These are phyloP conservation scores for Rhamphomyia laevipes DNA, from an alignment of 2,888 invertebrate species.

Conservation along the genomic window DNA sequence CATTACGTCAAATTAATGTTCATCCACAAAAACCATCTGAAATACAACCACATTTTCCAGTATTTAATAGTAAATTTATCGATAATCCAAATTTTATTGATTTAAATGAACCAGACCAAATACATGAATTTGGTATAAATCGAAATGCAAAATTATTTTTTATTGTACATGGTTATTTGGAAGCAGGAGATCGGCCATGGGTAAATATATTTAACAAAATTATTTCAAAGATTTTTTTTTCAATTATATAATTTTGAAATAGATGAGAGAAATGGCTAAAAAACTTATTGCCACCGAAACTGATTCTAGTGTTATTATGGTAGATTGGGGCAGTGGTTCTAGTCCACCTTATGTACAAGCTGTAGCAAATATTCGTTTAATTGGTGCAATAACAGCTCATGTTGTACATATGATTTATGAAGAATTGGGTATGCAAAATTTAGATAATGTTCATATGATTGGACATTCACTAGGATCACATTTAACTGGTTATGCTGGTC, in stretches of 20 bases:
- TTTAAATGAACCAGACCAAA: slow-evolving; percentile 52
- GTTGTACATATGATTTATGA: slow-evolving; percentile 46
- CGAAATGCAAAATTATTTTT: slow-evolving; percentile 55
- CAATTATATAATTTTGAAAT: slow-evolving; percentile 10
- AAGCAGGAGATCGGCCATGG: slow-evolving; percentile 72
- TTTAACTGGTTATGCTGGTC: slow-evolving; percentile 73
- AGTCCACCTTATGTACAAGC: slow-evolving; percentile 85
- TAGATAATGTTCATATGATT: slow-evolving; percentile 66
- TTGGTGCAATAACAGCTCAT: slow-evolving; percentile 74
- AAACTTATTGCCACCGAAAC: slow-evolving; percentile 52
- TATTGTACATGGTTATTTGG: slow-evolving; percentile 78
- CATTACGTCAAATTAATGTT: slow-evolving; percentile 63
- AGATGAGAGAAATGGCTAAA: slow-evolving; percentile 58
- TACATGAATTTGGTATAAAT: slow-evolving; percentile 50
- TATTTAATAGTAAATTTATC: slow-evolving; percentile 42
- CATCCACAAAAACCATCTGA: slow-evolving; percentile 62
- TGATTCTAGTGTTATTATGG: slow-evolving; percentile 60
- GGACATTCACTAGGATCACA: slow-evolving; percentile 84
- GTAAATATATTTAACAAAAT: slow-evolving; percentile 39
- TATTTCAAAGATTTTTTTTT: background rate
- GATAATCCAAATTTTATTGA: slow-evolving; percentile 48
- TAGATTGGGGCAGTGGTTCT: slow-evolving; percentile 81
- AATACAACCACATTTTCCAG: slow-evolving; percentile 44
- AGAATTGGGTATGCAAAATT: slow-evolving; percentile 41
- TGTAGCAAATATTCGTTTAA: slow-evolving; percentile 77